Evolutionary conservation across 2,113 vertebrate species (phyloP).

Genomic region (Xiphophorus maculatus): DNA sequence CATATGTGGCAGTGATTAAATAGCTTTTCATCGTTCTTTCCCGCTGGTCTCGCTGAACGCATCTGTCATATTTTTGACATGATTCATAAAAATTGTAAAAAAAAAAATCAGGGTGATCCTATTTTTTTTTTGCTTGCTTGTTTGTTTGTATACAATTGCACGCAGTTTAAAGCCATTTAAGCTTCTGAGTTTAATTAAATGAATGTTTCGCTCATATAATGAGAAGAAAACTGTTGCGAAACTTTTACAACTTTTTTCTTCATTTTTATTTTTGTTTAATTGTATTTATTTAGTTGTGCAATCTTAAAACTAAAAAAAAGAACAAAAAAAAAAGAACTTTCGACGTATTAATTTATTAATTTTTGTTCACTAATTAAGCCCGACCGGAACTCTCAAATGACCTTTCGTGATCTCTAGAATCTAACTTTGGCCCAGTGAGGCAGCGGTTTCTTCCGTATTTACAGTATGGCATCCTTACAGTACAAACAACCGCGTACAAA

Average conservation of each 20-base stretch:
- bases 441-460: not conserved
- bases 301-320: not conserved
- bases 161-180: not conserved
- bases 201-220: too few relatives aligned
- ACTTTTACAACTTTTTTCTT: not conserved
- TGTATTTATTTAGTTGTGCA: not conserved
- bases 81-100: not conserved
- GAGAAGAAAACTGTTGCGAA: not conserved
- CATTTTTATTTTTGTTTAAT: not conserved
- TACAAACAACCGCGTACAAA: conserved; percentile 40
- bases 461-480: conserved; percentile 36
- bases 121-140: not conserved
- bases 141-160: not conserved
- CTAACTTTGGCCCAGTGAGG: conserved; percentile 21
- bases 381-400: too few relatives aligned
- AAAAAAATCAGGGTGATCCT: not conserved
- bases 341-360: too few relatives aligned
- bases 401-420: not conserved
- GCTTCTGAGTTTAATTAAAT: too few relatives aligned
- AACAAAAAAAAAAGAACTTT: not conserved
- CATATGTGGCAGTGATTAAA: not conserved
- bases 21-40: not conserved
- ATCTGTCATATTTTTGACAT: not conserved
- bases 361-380: too few relatives aligned
- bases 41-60: not conserved